Conservation (phyloP, 2,113 vertebrate genomes). For the Cebus imitator region DNA sequence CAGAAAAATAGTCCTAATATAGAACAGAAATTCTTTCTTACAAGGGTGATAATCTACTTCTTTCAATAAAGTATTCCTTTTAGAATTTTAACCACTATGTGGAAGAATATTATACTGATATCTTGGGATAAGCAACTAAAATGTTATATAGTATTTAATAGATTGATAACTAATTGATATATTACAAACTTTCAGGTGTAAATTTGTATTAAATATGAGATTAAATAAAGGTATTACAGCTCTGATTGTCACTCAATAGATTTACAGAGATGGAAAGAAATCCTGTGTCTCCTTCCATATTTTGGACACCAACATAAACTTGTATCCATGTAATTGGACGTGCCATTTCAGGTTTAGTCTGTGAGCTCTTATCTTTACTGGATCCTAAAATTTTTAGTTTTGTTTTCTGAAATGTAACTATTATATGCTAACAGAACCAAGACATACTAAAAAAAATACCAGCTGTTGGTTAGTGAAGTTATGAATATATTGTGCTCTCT, state of each 20-base stretch:
- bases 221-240: not conserved
- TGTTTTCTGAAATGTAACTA: not conserved
- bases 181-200: not conserved
- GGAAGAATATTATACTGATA: not conserved
- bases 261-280: not conserved
- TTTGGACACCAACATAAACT: not conserved
- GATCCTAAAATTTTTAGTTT: not conserved
- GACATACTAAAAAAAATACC: not conserved
- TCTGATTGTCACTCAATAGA: not conserved
- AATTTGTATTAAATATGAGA: not conserved
- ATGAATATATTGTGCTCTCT: not conserved
- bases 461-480: not conserved
- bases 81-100: not conserved
- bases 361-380: not conserved
- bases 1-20: not conserved
- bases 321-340: not conserved
- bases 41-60: not conserved
- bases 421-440: not conserved
- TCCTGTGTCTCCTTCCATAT: not conserved
- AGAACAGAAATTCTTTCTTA: not conserved
- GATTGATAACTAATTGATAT: not conserved
- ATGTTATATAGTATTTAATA: not conserved
- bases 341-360: not conserved
- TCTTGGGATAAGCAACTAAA: not conserved
- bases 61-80: not conserved